Evolutionary conservation across 1,140 invertebrate species (phyloP).

Genomic region (Drosophila carrolli): DNA sequence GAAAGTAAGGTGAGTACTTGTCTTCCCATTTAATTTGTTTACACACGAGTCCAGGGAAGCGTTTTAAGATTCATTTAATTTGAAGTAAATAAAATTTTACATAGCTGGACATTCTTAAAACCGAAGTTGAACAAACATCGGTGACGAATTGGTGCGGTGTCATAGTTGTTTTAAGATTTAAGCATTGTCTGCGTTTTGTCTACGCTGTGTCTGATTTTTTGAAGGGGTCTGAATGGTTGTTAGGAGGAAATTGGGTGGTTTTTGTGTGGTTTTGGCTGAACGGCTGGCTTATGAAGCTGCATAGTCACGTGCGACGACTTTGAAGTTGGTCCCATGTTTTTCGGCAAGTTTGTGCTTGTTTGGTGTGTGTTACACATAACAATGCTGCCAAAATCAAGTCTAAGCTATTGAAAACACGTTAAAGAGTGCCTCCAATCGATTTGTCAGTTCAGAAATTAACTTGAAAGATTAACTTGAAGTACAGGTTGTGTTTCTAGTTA

Average conservation of each 20-base stretch:
- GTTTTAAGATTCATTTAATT: not conserved
- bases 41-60: not conserved
- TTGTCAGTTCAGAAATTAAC: not conserved
- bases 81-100: no score
- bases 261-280: not conserved
- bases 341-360: constrained; percentile 22
- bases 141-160: constrained; percentile 23
- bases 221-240: not conserved
- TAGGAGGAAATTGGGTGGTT: not conserved
- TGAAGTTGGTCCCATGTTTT: constrained; percentile 47
- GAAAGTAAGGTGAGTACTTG: not conserved
- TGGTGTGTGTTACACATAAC: constrained; percentile 37
- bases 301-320: constrained; percentile 59
- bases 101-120: not conserved
- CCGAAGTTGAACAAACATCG: constrained; percentile 45
- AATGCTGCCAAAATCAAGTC: constrained; percentile 13
- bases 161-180: constrained; percentile 36
- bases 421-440: constrained; percentile 4
- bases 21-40: not conserved
- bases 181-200: constrained; percentile 55
- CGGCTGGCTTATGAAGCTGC: constrained; percentile 41
- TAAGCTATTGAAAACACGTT: constrained; percentile 14
- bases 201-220: constrained; percentile 38
- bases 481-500: not conserved
- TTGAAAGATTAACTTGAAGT: not conserved